Evolutionary conservation across 2,113 vertebrate species (phyloP).

Genomic region (Scolopax mira): DNA sequence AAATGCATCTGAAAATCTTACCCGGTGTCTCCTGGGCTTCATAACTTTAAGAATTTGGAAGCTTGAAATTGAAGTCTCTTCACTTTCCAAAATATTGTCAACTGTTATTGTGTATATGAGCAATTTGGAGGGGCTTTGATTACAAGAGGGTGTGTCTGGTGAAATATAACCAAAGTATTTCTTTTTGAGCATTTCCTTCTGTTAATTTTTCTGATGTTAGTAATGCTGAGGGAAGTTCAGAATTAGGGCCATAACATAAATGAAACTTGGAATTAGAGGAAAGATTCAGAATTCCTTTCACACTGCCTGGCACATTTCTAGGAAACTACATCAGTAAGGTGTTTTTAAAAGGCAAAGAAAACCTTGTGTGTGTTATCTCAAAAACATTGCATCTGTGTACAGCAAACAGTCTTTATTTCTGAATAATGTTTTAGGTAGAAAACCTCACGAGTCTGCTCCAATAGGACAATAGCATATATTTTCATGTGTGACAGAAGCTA

Average conservation of each 20-base stretch:
- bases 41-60: neutral
- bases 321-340: neutral
- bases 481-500: constrained; percentile 32
- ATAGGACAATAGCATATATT: constrained; percentile 11
- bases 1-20: neutral
- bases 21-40: neutral
- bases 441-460: neutral
- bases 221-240: neutral
- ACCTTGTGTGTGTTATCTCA: neutral
- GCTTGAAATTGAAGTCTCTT: neutral
- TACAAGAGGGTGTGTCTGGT: neutral
- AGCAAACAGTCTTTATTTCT: neutral
- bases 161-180: neutral
- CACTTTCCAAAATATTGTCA: neutral
- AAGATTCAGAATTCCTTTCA: neutral
- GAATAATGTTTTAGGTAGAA: neutral
- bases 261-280: neutral
- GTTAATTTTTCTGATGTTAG: neutral
- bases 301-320: neutral
- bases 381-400: neutral
- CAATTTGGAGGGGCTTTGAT: neutral
- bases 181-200: neutral
- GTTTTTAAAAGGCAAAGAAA: neutral
- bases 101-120: neutral
- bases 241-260: neutral